Percentiles rank a stretch among this genome's conserved stretches.
Conservation (phyloP, 2,888 invertebrate species). For the Epistrophe eligans region DNA sequence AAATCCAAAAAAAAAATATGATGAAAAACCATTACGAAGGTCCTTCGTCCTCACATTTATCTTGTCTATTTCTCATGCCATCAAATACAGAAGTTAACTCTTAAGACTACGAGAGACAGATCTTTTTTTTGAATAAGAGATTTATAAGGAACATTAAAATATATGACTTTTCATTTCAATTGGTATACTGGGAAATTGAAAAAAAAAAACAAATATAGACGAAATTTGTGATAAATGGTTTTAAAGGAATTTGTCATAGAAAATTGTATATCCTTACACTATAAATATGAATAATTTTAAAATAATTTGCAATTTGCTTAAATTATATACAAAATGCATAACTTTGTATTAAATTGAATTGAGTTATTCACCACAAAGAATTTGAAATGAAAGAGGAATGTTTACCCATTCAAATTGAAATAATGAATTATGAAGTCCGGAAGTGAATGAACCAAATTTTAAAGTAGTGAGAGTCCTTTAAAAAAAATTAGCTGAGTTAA, state of each 20-base stretch:
- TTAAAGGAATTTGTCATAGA: constrained; percentile 3
- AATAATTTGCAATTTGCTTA: not conserved
- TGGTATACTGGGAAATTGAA: not conserved
- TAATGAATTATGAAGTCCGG: too few species aligned
- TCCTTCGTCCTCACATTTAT: constrained; percentile 5
- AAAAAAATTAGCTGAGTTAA: too few species aligned
- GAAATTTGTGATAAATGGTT: constrained; percentile 13
- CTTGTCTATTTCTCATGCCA: not conserved
- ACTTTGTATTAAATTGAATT: not conserved
- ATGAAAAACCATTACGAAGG: constrained; percentile 4
- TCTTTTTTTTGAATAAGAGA: not conserved
- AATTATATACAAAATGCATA: not conserved
- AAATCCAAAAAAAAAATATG: not conserved
- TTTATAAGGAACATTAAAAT: constrained; percentile 17
- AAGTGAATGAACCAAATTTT: too few species aligned
- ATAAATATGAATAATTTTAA: not conserved
- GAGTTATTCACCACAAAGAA: not conserved
- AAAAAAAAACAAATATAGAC: not conserved
- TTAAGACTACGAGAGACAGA: not conserved
- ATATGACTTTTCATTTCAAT: constrained; percentile 17
- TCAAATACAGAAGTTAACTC: constrained; percentile 10
- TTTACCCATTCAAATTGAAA: not conserved
- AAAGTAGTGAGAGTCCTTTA: too few species aligned
- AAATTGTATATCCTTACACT: not conserved
- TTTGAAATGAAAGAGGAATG: not conserved